phyloP scores from a whole-genome alignment of 2,797 vertebrate species.

The Halcyon smyrnensis region DNA sequence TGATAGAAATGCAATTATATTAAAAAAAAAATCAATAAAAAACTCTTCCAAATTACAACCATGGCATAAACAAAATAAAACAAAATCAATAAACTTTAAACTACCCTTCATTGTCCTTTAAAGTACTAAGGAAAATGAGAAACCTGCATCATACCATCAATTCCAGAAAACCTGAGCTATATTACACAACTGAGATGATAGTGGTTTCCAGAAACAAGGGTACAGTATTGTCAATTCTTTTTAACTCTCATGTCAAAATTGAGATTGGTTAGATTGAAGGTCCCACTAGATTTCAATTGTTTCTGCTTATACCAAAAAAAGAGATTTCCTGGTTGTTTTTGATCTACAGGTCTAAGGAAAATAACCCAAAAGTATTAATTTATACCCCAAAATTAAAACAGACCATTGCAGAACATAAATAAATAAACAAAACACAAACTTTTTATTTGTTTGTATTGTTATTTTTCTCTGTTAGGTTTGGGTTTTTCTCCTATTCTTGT shows the following conservation, averaged over 20 bases:
- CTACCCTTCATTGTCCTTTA: not conserved
- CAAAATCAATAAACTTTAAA: conserved; percentile 33
- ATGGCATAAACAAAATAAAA: conserved; percentile 7
- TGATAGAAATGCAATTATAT: not conserved
- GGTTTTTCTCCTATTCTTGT: not conserved
- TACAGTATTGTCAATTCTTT: not conserved
- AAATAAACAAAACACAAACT: not conserved
- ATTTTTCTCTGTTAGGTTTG: not conserved
- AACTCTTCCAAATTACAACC: not conserved
- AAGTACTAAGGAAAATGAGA: not conserved
- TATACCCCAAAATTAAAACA: not conserved
- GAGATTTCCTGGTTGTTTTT: not conserved
- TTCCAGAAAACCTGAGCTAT: not conserved
- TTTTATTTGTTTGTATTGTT: too few relatives aligned
- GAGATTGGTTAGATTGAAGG: not conserved
- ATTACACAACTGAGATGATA: not conserved
- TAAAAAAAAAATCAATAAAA: not conserved
- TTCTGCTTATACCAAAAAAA: not conserved
- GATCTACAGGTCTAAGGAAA: not conserved
- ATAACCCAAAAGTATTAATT: not conserved
- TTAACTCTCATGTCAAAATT: not conserved
- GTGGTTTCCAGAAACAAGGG: not conserved
- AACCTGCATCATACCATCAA: not conserved
- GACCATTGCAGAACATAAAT: not conserved
- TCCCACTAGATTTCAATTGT: not conserved